Base-by-base conservation (phyloP, 1,140 invertebrate genomes). In the Megalopta genalis region DNA sequence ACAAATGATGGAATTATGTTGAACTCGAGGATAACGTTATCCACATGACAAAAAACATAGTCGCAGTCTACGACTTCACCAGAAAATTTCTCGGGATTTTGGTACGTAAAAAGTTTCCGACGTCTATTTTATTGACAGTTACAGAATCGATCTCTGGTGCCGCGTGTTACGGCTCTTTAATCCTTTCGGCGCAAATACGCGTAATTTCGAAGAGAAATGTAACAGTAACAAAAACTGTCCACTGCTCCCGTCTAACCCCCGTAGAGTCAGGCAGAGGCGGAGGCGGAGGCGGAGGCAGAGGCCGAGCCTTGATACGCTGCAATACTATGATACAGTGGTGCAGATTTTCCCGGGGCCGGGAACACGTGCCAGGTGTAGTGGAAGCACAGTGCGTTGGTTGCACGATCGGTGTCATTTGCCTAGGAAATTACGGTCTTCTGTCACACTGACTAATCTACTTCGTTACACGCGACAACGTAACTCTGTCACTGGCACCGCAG, bases 401-500 rank as follows among this genome's bases (percentile, higher is more conserved):
- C 88, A 88, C 87, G 87, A 91, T 92, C 89, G 91, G 91, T 88
- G 87, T 91, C 89, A 92, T 91, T 93, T 92, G 88, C 89, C 87
- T 87, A 87, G 88, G 87, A 86, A 92, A 92, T 92, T 92, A 90
- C 88, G 76, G 87, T 87, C 86, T 86, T 92, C 89, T 88, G 89
- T 92, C 91, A 91, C 86, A 83, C 86, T 90, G 88, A 93, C 87
- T 92, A 93, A 92, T 90, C 85, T 88, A 89, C 88, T 92, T 91
- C 90, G 88, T 92, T 92, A 92, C 88, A 87, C 82, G 80, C 89
- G 91, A 91, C 90, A 91, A 91, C 85, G 90, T 83, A 88, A 89
- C 90, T 91, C 87, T 87, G 90, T 91, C 90, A 91, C 88, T 85
- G 86, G 80, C 80, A 86, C 86, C 87, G 82, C 83, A 83, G 42